These are phyloP conservation scores for Lepidurus apus DNA, from an alignment of 1,140 invertebrate genomes.

Conservation along the genomic window DNA sequence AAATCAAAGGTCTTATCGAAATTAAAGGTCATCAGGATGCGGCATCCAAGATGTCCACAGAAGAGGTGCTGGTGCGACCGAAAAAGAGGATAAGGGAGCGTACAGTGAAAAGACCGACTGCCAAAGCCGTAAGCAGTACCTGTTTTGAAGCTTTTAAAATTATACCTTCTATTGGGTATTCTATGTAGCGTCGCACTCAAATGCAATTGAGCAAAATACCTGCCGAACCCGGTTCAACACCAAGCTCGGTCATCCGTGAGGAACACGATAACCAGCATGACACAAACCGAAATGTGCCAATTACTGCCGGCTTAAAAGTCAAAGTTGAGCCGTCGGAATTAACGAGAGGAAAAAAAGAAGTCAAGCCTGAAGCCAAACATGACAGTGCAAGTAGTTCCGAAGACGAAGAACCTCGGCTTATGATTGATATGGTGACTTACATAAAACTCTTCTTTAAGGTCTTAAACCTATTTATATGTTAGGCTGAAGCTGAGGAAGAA, in stretches of 20 bases:
- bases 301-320: neutral
- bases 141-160: no score
- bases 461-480: neutral
- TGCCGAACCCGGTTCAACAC: neutral
- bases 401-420: neutral
- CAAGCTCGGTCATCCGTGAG: neutral
- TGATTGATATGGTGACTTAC: neutral
- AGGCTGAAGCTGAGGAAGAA: neutral
- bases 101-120: neutral
- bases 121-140: neutral
- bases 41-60: neutral
- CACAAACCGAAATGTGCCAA: neutral
- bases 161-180: neutral
- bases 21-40: constrained; percentile 42
- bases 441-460: neutral
- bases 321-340: neutral
- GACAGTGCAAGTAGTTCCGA: constrained; percentile 14
- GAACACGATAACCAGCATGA: neutral
- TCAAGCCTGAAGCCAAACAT: neutral
- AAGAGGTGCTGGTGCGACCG: neutral
- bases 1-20: constrained; percentile 88
- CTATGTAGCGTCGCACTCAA: neutral
- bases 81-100: neutral
- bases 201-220: neutral
- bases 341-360: neutral